phyloP scores from a whole-genome alignment of 2,888 invertebrate species.

The Eubasilissa splendida region DNA sequence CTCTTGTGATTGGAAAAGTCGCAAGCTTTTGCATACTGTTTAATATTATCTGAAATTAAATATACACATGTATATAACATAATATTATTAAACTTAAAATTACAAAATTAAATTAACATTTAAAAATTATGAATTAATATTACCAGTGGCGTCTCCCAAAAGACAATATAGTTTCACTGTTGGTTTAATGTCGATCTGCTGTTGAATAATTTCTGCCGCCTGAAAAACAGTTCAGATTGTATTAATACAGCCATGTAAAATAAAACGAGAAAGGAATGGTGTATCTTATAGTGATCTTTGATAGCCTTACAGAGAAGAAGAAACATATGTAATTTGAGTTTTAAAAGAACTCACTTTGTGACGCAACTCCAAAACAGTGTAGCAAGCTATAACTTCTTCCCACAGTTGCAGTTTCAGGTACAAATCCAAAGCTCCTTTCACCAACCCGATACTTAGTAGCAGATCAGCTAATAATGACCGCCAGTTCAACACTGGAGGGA shows the following conservation, averaged over 20 bases:
- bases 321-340: conserved; percentile 15
- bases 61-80: background rate
- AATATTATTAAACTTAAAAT: too few relatives aligned
- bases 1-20: conserved; percentile 86
- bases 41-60: conserved; percentile 74
- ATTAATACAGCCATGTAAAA: conserved; percentile 35
- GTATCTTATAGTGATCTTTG: too few relatives aligned
- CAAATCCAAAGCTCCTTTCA: conserved; percentile 87
- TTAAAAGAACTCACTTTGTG: conserved; percentile 78
- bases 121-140: conserved; percentile 7
- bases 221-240: conserved; percentile 62
- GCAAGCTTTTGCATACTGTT: conserved; percentile 93
- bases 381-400: conserved; percentile 95
- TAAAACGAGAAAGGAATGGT: background rate
- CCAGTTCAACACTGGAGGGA: conserved; percentile 84
- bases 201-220: conserved; percentile 90
- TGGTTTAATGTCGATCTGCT: conserved; percentile 84
- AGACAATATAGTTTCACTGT: conserved; percentile 91
- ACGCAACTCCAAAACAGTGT: conserved; percentile 84
- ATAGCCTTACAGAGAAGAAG: conserved; percentile 7
- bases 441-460: conserved; percentile 84
- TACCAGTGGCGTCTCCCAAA: conserved; percentile 86
- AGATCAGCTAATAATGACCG: conserved; percentile 85
- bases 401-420: conserved; percentile 85
- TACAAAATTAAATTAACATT: background rate